Percentiles rank a stretch among this genome's conserved stretches.
Evolutionary conservation across 1,140 invertebrate genomes (phyloP).

Genomic region (Papilio machaon): DNA sequence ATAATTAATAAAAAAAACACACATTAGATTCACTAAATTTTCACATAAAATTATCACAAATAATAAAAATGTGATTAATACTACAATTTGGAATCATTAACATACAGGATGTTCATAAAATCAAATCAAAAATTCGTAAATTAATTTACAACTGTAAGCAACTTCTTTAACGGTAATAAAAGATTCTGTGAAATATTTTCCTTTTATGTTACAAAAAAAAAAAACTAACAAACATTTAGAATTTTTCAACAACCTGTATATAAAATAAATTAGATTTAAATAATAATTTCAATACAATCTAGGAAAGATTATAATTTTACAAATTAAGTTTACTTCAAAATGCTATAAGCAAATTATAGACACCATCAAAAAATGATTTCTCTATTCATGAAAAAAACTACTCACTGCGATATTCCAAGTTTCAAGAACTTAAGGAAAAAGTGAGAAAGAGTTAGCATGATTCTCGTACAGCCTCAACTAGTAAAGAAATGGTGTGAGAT

Average conservation of each 20-base stretch:
- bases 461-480: too few relatives aligned
- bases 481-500: conserved; percentile 40
- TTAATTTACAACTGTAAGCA: neutral
- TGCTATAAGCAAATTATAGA: conserved; percentile 15
- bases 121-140: neutral
- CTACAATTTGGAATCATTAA: conserved; percentile 2
- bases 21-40: conserved; percentile 1
- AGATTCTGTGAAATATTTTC: too few relatives aligned
- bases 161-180: too few relatives aligned
- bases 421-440: neutral
- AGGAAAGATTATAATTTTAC: neutral
- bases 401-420: neutral
- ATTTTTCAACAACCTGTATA: conserved; percentile 1
- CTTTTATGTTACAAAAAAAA: too few relatives aligned
- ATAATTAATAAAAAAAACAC: neutral
- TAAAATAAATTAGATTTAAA: neutral
- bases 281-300: neutral
- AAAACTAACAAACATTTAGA: too few relatives aligned
- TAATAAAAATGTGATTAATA: neutral
- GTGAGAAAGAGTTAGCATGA: neutral
- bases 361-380: neutral
- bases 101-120: neutral
- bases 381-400: neutral
- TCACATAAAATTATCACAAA: neutral
- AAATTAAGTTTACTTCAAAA: neutral